A percentile compares a stretch with the other conserved stretches of the same genome.
Evolutionary conservation across 2,113 vertebrate genomes (phyloP).

Genomic region (Serilophus lunatus): DNA sequence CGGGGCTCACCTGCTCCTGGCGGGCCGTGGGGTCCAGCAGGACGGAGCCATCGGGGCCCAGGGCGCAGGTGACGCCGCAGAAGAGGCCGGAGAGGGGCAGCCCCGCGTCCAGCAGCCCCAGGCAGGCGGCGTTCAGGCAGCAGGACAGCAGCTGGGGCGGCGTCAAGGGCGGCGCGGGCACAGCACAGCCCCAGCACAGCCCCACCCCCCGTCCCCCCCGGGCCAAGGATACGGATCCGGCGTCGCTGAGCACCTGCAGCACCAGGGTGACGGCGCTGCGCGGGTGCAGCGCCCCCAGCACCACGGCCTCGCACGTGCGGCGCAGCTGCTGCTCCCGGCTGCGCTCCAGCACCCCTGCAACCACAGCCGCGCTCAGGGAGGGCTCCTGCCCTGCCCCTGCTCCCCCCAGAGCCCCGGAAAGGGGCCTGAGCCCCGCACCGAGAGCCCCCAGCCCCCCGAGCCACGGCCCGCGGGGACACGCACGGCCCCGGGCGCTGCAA

Average conservation of each 20-base stretch:
- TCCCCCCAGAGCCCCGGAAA: too few relatives aligned
- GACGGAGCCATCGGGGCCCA: conserved; percentile 75
- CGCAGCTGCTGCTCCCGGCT: conserved; percentile 85
- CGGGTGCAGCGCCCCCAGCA: conserved; percentile 83
- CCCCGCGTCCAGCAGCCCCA: conserved; percentile 88
- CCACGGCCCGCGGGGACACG: too few relatives aligned
- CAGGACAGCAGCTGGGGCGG: conserved; percentile 80
- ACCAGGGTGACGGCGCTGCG: conserved; percentile 86
- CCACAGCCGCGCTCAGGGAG: too few relatives aligned
- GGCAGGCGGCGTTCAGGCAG: conserved; percentile 85
- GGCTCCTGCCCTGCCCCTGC: too few relatives aligned
- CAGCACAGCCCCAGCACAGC: too few relatives aligned
- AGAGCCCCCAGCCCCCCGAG: too few relatives aligned
- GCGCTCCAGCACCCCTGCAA: conserved; percentile 83
- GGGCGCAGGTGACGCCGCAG: conserved; percentile 87
- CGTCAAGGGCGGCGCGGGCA: too few relatives aligned
- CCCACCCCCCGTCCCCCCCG: accelerated
- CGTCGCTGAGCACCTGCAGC: conserved; percentile 87
- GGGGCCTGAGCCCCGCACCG: too few relatives aligned
- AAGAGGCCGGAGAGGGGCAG: conserved; percentile 86
- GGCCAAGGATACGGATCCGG: conserved; percentile 86
- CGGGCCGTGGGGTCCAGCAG: conserved; percentile 79
- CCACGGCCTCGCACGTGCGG: conserved; percentile 81
- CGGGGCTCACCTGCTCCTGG: conserved; percentile 83
- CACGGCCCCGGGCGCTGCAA: neutral